Base-by-base conservation (phyloP, 1,140 invertebrate genomes). In the Drosophila watanabei region DNA sequence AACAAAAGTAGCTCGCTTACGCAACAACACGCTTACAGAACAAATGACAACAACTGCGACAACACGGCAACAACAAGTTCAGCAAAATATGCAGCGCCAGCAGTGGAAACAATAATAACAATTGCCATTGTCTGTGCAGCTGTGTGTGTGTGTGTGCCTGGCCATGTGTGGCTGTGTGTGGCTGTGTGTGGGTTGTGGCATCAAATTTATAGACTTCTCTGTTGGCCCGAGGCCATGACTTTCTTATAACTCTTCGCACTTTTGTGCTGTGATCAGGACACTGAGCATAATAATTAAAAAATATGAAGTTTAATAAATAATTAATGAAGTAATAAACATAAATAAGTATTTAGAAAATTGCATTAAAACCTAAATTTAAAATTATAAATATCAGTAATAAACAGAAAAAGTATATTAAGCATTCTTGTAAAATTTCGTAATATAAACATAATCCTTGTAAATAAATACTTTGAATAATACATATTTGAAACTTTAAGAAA, bases 181-280 rank as follows among this genome's bases (percentile, higher is more conserved):
- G 2, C 39, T 43, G 37, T 66, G 28, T 20, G 16, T 33, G 18
- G 28, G 32, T 20, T 80, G 77, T 64, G 69, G 68, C 79, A 82
- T 79, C 64, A 79, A 85, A 89, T 89, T 89, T 89, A 89, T 89
- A 76, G 82, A 89, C 85, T 89, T 32, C 61, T 41, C 62, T 52
- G 54, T 66, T 65, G 60, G 58, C 52, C 68, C 43, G 43, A 58
- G 63, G 69, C 39, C 66, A 60, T 58, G 59, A 46, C 45, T 57
- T 69, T 65, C 56, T 59, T 77, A 62, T 59, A 60, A 58, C 37
- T 51, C 52, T 43, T 49, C 33, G 33, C 71, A 59, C 49, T 54
- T 60, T 59, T 46, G 37, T 35, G 20, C 30, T 54, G n/a, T 37
- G 11, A 11, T 30, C 20, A 16, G 30, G n/a, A 9, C 35, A 54